A percentile compares a stretch with the other conserved stretches of the same genome.
phyloP scores from a whole-genome alignment of 2,888 invertebrate genomes.

The Heteromyza rotundicornis region DNA sequence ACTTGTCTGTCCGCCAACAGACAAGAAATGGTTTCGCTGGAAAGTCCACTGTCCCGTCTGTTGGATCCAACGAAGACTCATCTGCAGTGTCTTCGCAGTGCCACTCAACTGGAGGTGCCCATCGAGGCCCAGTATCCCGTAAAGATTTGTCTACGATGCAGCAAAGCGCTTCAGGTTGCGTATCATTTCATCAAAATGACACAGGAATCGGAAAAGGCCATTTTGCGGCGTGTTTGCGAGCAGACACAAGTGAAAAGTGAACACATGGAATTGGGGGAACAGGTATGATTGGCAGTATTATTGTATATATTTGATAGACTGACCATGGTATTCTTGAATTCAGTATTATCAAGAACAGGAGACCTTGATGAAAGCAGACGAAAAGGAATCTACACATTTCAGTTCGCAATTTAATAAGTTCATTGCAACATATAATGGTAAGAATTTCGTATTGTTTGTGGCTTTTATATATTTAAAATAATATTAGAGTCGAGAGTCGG shows the following conservation, averaged over 20 bases:
- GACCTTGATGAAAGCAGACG: too few species aligned
- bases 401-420: too few species aligned
- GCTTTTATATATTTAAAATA: too few species aligned
- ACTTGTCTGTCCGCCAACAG: slow-evolving; percentile 43
- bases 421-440: too few species aligned
- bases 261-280: neutral
- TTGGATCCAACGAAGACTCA: slow-evolving; percentile 27
- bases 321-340: too few species aligned
- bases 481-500: too few species aligned
- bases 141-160: slow-evolving; percentile 49
- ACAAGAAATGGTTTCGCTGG: neutral
- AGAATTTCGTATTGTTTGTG: too few species aligned
- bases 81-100: slow-evolving; percentile 39
- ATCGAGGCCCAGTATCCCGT: slow-evolving; percentile 38
- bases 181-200: slow-evolving; percentile 49
- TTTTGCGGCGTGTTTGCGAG: neutral
- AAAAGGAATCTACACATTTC: too few species aligned
- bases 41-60: neutral
- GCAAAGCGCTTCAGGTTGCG: slow-evolving; percentile 49
- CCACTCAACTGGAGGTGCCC: slow-evolving; percentile 33
- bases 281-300: too few species aligned
- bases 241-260: too few species aligned
- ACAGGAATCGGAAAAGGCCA: slow-evolving; percentile 35
- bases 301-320: too few species aligned
- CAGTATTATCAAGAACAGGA: too few species aligned